Evolutionary conservation across 30 jellyfish, hydroid and myxozoan species (phyloP), one percentile per base, ranked within the genome.

Genomic region (Turritopsis rubra): DNA sequence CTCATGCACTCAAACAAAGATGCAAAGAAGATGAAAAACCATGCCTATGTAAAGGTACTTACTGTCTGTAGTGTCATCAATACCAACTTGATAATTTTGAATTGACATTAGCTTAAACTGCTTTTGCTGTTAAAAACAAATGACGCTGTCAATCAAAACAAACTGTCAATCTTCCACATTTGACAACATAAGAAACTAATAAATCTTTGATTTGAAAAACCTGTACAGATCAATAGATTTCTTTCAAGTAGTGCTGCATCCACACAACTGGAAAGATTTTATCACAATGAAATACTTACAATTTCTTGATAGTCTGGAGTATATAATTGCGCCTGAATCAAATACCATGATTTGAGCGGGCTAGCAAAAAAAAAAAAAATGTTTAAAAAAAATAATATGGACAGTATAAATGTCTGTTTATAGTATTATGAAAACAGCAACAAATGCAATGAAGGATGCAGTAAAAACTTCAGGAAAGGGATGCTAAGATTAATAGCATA

Each of bases 71-170:
- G 28, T 23, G 19, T 68, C 77, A 81, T 89, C 96, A 22, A 89
- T 81, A 28, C 96, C 96, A 74, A 90, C 73, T 66, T 88, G 96
- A 28, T 70, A 82, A 54, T 52, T 78, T 24, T 68, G 30, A 66
- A 92, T 54, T 77, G 80, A 87, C 25, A 88, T 65, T 41, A 79
- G 86, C 85, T 52, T 27, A 77, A 65, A 88, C 18, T 41, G 60
- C 72, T 68, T 71, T 26, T 65, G 72, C 96, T 88, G 80, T 21
- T 52, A 75, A 26, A 78, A 27, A 18, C 30, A 18, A 84, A 78
- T 26, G 65, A 18, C n/a, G n/a, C n/a, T n/a, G n/a, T n/a, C n/a
- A n/a, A n/a, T n/a, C n/a, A n/a, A n/a, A n/a, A n/a, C n/a, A n/a
- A n/a, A n/a, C n/a, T n/a, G n/a, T n/a, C n/a, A n/a, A n/a, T n/a